phyloP scores from a whole-genome alignment of 1,140 invertebrate genomes.

The Philopotamus ludificatus region DNA sequence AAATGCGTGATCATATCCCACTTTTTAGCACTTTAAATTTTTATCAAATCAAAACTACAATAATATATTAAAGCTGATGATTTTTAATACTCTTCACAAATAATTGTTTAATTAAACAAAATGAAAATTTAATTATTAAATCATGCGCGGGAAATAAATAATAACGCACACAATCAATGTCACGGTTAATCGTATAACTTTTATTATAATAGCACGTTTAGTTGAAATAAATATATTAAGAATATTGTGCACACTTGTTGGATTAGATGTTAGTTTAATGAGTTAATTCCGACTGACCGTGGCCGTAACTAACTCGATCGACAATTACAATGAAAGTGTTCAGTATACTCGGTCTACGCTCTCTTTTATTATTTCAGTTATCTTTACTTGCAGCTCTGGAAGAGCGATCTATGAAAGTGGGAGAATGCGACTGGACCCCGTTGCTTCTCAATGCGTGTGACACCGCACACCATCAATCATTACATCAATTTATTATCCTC shows the following conservation, averaged over 20 bases:
- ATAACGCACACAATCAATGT: too few species aligned
- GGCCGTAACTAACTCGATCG: slow-evolving; percentile 19
- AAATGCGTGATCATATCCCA: too few species aligned
- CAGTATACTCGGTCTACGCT: neutral
- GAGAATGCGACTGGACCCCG: neutral
- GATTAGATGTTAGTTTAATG: neutral
- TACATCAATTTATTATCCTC: neutral
- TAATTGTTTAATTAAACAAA: too few species aligned
- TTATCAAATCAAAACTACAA: too few species aligned
- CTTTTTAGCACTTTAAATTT: too few species aligned
- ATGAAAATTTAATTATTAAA: too few species aligned
- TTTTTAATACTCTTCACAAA: too few species aligned
- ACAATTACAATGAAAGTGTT: slow-evolving; percentile 31
- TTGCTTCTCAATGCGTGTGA: neutral
- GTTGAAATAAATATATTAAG: too few species aligned
- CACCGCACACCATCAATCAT: neutral
- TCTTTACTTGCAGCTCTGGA: slow-evolving; percentile 18
- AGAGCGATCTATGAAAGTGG: slow-evolving; percentile 18
- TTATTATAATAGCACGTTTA: too few species aligned
- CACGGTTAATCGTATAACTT: too few species aligned
- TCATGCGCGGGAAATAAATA: too few species aligned
- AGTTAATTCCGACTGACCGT: slow-evolving; percentile 1
- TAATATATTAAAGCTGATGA: too few species aligned
- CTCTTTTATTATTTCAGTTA: slow-evolving; percentile 24
- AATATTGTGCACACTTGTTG: slow-evolving; percentile 1